Conservation (phyloP, 2,113 vertebrate species). For the Mormyrus iriodes region DNA sequence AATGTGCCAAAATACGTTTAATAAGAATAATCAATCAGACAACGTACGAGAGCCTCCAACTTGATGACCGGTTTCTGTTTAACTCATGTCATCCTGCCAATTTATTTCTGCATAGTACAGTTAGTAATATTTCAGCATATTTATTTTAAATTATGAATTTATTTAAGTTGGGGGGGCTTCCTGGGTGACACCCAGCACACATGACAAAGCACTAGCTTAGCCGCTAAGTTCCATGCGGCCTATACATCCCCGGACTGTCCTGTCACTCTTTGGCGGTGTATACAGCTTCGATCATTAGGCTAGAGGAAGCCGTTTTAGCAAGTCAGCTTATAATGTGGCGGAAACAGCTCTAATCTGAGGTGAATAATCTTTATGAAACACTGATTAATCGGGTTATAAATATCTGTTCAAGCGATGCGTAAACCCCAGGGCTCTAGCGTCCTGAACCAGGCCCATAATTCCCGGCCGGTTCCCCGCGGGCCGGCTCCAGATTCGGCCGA, state of each 20-base stretch:
- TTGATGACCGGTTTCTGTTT: neutral
- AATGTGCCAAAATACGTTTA: neutral
- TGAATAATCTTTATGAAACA: neutral
- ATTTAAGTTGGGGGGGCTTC: neutral
- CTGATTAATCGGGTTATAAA: neutral
- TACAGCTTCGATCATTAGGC: neutral
- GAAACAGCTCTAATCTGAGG: neutral
- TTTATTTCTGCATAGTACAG: neutral
- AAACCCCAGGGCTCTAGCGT: neutral
- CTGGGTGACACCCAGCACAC: slow-evolving; percentile 42
- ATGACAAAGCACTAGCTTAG: slow-evolving; percentile 49
- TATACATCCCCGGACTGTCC: slow-evolving; percentile 20
- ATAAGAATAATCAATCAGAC: neutral
- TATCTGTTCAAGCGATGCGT: neutral
- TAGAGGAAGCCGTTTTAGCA: neutral
- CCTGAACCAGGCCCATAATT: neutral
- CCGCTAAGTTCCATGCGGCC: slow-evolving; percentile 13
- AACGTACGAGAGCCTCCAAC: neutral
- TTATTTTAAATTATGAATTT: neutral
- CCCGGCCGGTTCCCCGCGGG: neutral
- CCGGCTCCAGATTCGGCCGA: neutral
- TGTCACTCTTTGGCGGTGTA: neutral
- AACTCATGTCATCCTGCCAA: neutral
- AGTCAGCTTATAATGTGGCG: neutral
- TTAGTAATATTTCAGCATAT: neutral